Evolutionary conservation across 2,888 invertebrate species (phyloP).

Genomic region (Oxystoma pomonae): DNA sequence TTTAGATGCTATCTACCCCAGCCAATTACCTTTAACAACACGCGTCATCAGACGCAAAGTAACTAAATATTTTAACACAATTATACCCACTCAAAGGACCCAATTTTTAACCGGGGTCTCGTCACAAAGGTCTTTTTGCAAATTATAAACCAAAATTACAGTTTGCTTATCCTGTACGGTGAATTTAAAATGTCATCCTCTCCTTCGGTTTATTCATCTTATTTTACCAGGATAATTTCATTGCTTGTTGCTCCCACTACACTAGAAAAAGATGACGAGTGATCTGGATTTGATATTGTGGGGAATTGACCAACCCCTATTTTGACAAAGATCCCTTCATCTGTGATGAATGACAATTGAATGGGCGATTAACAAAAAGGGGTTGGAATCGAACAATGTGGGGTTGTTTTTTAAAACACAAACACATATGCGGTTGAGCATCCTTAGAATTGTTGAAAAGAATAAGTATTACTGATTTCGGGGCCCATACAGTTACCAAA

Average conservation of each 20-base stretch:
- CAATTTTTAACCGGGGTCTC: neutral
- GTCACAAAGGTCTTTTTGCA: neutral
- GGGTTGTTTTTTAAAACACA: conserved; percentile 40
- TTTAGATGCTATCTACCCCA: neutral
- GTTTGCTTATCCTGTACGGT: neutral
- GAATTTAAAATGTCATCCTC: neutral
- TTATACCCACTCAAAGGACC: neutral
- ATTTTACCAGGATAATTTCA: no score
- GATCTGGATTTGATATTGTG: neutral
- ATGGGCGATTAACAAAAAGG: conserved; percentile 44
- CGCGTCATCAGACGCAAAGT: neutral
- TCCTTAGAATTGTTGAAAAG: no score
- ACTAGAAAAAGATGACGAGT: neutral
- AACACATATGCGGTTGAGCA: conserved; percentile 34
- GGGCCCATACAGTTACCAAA: no score
- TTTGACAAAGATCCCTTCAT: conserved; percentile 37
- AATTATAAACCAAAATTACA: neutral
- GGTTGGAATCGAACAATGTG: conserved; percentile 39
- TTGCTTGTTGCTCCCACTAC: no score
- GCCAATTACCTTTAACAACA: neutral
- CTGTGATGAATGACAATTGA: conserved; percentile 43
- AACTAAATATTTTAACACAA: neutral
- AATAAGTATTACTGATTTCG: no score
- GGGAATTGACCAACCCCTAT: conserved; percentile 11
- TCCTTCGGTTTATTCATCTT: neutral